Percentiles rank a stretch among this genome's conserved stretches.
Evolutionary conservation across 2,113 vertebrate species (phyloP).

Genomic region (Indri indri): DNA sequence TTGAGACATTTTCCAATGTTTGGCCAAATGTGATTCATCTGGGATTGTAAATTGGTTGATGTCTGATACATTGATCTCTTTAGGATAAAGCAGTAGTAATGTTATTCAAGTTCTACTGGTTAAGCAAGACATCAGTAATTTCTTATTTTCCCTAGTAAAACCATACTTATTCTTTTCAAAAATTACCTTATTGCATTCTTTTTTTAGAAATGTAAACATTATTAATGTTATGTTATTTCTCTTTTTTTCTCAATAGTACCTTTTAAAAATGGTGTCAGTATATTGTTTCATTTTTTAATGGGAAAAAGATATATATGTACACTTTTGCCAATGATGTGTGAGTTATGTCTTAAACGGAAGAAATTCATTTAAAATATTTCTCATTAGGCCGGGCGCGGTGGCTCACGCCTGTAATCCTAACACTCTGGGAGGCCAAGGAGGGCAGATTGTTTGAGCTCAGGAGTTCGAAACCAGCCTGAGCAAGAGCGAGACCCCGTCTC

Average conservation of each 20-base stretch:
- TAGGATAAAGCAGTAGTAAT: background rate
- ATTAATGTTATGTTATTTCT: background rate
- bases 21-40: background rate
- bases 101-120: background rate
- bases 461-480: no score
- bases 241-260: background rate
- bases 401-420: no score
- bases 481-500: no score
- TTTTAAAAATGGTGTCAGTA: background rate
- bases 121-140: background rate
- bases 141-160: background rate
- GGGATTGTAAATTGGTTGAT: background rate
- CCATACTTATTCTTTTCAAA: background rate
- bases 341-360: conserved; percentile 15
- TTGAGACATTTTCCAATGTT: background rate
- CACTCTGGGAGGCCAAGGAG: no score
- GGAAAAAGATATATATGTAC: background rate
- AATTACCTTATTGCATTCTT: background rate
- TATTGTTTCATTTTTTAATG: background rate
- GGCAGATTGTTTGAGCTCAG: no score
- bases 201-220: conserved; percentile 8
- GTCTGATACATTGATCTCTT: background rate
- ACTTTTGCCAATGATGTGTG: background rate
- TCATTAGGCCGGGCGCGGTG: no score
- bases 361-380: background rate